Base-by-base conservation (phyloP, 2,888 invertebrate species). In the Drosophila mayaguana region DNA sequence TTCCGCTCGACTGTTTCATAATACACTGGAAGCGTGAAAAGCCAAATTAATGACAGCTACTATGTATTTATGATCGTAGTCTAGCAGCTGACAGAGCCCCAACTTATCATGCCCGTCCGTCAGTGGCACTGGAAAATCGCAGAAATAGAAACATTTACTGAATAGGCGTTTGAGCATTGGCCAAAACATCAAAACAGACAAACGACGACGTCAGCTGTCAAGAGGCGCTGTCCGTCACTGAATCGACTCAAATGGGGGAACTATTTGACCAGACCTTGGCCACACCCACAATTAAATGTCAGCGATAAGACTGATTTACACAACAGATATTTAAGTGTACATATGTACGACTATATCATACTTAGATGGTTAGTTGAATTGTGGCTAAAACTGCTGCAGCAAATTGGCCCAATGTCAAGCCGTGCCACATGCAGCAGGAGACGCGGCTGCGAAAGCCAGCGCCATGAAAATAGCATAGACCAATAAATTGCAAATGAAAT, bases 401-500 rank as follows among this genome's bases (percentile, higher is more conserved):
- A 50, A 81, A 84, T 79, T 78, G 75, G 28, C 75, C 51, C 79
- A 60, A 72, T 74, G 83, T 66, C 74, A 81, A 80, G 56, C 71
- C 62, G 66, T 45, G 54, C 28, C 54, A 14, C 43, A 16, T 38
- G 75, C 50, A 64, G 65, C 38, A n/a, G 34, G 56, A 36, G 56
- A 36, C 48, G 57, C 50, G 22, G 61, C 20, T 11, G 14, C 46
- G 25, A 54, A 34, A 34, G 48, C 50, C 9, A 51, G 36, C 20
- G 32, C 50, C 18, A 50, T 28, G 6, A 28, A 48, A 48, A 28
- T 18, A 53, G n/a, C 51, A 54, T 14, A 22, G 25, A 62, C 63
- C 74, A 83, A 83, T 85, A 79, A 79, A 82, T 82, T 82, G 48
- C 54, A 76, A 81, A 72, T 79, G 76, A 70, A 72, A 82, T 57